These are phyloP conservation scores for Microhierax caerulescens DNA, from an alignment of 2,797 vertebrate species.

Conservation along the genomic window DNA sequence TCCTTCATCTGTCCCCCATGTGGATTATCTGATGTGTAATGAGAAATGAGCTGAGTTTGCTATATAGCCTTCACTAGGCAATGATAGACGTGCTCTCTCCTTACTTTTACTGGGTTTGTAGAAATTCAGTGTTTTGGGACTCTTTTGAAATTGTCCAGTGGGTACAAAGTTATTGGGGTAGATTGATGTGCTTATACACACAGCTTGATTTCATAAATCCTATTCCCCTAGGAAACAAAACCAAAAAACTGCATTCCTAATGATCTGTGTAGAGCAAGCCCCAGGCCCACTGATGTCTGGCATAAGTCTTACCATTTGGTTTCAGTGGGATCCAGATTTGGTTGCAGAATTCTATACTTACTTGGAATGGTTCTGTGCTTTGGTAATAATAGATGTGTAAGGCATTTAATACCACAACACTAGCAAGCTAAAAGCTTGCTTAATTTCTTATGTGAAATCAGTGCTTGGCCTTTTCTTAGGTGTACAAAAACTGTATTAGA, in stretches of 20 bases:
- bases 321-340: background rate
- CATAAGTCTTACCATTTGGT: background rate
- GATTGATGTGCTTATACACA: background rate
- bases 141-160: background rate
- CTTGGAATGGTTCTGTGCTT: background rate
- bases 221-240: background rate
- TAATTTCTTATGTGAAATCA: background rate
- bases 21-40: background rate
- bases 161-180: background rate
- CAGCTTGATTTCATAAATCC: background rate
- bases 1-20: accelerated
- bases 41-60: background rate
- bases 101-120: background rate
- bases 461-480: background rate
- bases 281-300: background rate
- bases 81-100: background rate
- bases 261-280: background rate
- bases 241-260: background rate
- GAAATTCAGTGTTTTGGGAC: background rate
- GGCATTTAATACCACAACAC: background rate
- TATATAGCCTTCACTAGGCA: accelerated
- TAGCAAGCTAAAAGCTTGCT: background rate
- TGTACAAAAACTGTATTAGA: background rate
- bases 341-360: background rate
- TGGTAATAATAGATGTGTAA: background rate